Conservation (phyloP, 2,113 vertebrate genomes). For the Tinamus guttatus region DNA sequence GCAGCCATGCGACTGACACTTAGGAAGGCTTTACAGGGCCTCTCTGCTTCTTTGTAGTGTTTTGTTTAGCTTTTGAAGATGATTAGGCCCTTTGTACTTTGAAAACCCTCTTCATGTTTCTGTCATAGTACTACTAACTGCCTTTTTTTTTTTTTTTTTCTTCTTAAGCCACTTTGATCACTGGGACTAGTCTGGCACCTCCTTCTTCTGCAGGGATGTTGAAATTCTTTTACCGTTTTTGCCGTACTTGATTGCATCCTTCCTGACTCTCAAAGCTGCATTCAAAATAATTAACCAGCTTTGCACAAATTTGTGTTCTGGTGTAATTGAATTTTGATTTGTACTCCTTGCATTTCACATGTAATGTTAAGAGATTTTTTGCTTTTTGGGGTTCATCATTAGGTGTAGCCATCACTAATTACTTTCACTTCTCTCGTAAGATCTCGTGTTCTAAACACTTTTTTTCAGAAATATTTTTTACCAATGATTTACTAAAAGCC, state of each 20-base stretch:
- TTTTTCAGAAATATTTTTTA: background rate
- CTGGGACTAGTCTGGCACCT: slow-evolving; percentile 16
- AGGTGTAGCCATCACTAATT: background rate
- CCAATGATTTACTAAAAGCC: background rate
- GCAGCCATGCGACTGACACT: background rate
- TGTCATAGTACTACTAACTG: background rate
- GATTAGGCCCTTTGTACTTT: slow-evolving; percentile 17
- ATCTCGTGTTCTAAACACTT: background rate
- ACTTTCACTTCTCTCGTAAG: background rate
- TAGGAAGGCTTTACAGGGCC: background rate
- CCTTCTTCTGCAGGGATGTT: background rate
- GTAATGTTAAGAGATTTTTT: background rate
- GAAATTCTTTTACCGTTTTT: background rate
- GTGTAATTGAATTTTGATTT: background rate
- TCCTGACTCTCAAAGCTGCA: background rate
- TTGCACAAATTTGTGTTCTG: background rate
- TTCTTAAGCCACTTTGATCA: slow-evolving; percentile 39
- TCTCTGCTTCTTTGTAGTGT: background rate
- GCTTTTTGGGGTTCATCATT: background rate
- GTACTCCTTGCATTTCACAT: background rate
- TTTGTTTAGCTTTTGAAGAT: slow-evolving; percentile 27
- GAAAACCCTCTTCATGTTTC: slow-evolving; percentile 28
- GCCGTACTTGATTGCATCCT: background rate
- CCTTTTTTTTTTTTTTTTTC: background rate
- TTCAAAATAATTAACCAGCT: background rate